Evolutionary conservation across 2,888 invertebrate genomes (phyloP).

Genomic region (Folsomia candida): DNA sequence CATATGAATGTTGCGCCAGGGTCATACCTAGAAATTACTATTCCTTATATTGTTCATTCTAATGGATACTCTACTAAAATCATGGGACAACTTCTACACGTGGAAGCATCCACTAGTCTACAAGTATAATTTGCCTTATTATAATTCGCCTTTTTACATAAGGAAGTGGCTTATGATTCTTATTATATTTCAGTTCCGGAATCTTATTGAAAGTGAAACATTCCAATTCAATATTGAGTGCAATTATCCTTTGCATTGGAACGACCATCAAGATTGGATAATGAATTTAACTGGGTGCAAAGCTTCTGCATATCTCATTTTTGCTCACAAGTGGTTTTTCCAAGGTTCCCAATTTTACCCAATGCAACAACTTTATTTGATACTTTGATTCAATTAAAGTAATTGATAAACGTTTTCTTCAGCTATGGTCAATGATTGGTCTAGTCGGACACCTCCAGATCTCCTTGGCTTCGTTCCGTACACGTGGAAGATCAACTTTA

Average conservation of each 20-base stretch:
- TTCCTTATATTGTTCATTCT: slow-evolving; percentile 87
- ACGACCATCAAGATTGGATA: slow-evolving; percentile 93
- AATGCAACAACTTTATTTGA: neutral
- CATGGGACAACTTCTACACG: slow-evolving; percentile 86
- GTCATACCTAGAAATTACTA: slow-evolving; percentile 91
- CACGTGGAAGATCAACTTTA: slow-evolving; percentile 87
- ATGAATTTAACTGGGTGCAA: slow-evolving; percentile 89
- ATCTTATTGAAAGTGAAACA: slow-evolving; percentile 90
- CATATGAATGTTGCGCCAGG: slow-evolving; percentile 94
- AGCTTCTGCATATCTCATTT: slow-evolving; percentile 86
- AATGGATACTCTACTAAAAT: slow-evolving; percentile 88
- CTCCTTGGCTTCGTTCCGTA: slow-evolving; percentile 93
- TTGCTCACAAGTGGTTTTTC: slow-evolving; percentile 93
- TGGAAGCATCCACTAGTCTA: slow-evolving; percentile 93
- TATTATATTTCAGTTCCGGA: slow-evolving; percentile 65
- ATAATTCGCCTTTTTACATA: too few relatives aligned
- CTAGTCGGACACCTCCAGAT: slow-evolving; percentile 88
- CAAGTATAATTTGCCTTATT: slow-evolving; percentile 55
- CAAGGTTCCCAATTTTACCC: slow-evolving; percentile 59
- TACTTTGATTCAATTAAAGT: slow-evolving; percentile 11
- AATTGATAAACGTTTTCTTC: slow-evolving; percentile 38
- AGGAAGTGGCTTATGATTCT: neutral
- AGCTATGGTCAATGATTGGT: slow-evolving; percentile 96
- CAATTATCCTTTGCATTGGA: slow-evolving; percentile 91
- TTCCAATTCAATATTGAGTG: slow-evolving; percentile 84